A percentile compares a stretch with the other conserved stretches of the same genome.
Conservation (phyloP, 2,797 vertebrate species). For the Thalassophryne amazonica region DNA sequence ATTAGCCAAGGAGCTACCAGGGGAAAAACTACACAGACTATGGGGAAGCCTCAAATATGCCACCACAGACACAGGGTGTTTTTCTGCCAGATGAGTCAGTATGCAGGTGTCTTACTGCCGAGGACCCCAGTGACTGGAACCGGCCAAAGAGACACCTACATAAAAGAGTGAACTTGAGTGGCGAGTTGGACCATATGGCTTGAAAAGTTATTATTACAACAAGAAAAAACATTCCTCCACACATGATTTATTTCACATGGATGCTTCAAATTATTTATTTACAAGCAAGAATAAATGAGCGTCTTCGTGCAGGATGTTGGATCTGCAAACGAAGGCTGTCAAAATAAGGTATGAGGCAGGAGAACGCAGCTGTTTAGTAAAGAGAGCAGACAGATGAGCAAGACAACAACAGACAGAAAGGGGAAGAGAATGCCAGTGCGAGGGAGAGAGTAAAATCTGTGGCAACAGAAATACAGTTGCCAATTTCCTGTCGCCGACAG, state of each 20-base stretch:
- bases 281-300: conserved; percentile 6
- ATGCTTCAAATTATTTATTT: conserved; percentile 23
- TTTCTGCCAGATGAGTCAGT: too few species aligned
- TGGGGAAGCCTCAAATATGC: too few species aligned
- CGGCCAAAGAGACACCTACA: too few species aligned
- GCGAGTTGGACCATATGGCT: too few species aligned
- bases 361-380: conserved; percentile 34
- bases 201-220: too few species aligned
- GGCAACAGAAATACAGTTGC: conserved; percentile 61
- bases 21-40: too few species aligned
- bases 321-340: conserved; percentile 47
- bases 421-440: conserved; percentile 16
- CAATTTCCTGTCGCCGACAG: conserved; percentile 69
- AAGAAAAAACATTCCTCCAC: too few species aligned
- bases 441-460: conserved; percentile 38
- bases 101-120: too few species aligned
- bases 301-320: conserved; percentile 29
- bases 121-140: too few species aligned
- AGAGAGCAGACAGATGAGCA: conserved; percentile 24
- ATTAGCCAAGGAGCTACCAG: too few species aligned
- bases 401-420: conserved; percentile 13
- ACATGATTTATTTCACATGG: conserved; percentile 1
- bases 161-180: too few species aligned
- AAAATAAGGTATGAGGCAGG: conserved; percentile 41
- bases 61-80: too few species aligned